Base-by-base conservation (phyloP, 2,888 invertebrate species). In the Melitaea athalia region DNA sequence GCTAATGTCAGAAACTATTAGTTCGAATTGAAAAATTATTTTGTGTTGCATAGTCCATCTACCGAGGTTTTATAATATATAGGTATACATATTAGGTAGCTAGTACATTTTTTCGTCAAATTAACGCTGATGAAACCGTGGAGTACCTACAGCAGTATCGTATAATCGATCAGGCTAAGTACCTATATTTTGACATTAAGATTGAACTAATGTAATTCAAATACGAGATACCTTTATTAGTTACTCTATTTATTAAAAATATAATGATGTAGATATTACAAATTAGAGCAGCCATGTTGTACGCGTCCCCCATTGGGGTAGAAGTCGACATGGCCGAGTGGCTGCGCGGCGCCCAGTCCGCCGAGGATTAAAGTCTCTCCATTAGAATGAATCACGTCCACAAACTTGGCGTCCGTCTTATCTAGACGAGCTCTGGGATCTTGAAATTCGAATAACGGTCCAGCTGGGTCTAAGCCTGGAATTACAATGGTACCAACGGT, bases 301-400 rank as follows among this genome's bases (percentile, higher is more conserved):
- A 98, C 97, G 57, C 97, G 93, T 0, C 98, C 98, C 0, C 98
- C 98, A 77, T 98, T 98, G 0, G 98, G 98, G 85, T 98, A 98
- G 82, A 97, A 98, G 85, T 97, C 98, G 0, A 98, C 98, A 82
- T 98, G 96, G 0, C 98, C 98, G 94, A 98, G 96, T 0, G 97
- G 97, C 83, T 98, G 97, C 91, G 97, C 98, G 0, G 97, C 97
- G 5, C 97, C 97, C 31, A 97, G 88, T 0, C 98, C 98, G 1
- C 98, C 98, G 71, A 98, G 92, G 70, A 98, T 96, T n/a, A 98
- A 92, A 73, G 97, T 97, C 84, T 98, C 98, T 0, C 98, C 98
- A 83, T 98, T 98, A 63, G 97, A 97, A 85, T 98, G 98, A 73
- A 98, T 98, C 2, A 98, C 98, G 84, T 98, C 98, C 0, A 98